Evolutionary conservation across 2,797 vertebrate genomes (phyloP).

Genomic region (Heterohyrax brucei): DNA sequence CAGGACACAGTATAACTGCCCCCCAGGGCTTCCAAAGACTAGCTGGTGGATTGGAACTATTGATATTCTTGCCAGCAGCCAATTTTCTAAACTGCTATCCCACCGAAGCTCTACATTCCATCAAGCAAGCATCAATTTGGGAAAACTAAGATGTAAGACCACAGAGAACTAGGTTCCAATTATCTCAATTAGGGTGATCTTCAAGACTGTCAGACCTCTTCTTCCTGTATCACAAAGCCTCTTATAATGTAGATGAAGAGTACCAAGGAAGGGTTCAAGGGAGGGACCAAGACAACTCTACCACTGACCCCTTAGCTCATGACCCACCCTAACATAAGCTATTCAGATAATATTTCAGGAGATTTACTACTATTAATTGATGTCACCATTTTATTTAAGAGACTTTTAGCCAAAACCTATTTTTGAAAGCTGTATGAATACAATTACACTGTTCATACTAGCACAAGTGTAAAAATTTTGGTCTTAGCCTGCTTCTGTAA

Average conservation of each 20-base stretch:
- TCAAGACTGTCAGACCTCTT: background rate
- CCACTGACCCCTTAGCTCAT: background rate
- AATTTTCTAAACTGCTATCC: too few species aligned
- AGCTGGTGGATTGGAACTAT: too few species aligned
- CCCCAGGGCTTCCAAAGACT: too few species aligned
- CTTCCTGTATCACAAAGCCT: background rate
- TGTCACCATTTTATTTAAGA: background rate
- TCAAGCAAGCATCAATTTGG: background rate
- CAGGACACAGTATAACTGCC: too few species aligned
- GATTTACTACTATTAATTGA: background rate
- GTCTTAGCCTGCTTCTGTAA: background rate
- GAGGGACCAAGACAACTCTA: background rate
- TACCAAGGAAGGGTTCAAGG: background rate
- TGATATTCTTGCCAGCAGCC: too few species aligned
- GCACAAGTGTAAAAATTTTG: background rate
- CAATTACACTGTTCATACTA: conserved; percentile 8
- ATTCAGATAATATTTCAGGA: background rate
- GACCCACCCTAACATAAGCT: background rate
- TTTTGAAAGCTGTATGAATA: conserved; percentile 33
- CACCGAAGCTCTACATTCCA: background rate
- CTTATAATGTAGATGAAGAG: background rate
- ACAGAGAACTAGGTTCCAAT: background rate
- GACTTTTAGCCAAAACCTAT: background rate
- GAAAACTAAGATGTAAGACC: background rate
- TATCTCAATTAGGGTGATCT: background rate